Evolutionary conservation across 2,113 vertebrate species (phyloP).

Genomic region (Peromyscus maniculatus): DNA sequence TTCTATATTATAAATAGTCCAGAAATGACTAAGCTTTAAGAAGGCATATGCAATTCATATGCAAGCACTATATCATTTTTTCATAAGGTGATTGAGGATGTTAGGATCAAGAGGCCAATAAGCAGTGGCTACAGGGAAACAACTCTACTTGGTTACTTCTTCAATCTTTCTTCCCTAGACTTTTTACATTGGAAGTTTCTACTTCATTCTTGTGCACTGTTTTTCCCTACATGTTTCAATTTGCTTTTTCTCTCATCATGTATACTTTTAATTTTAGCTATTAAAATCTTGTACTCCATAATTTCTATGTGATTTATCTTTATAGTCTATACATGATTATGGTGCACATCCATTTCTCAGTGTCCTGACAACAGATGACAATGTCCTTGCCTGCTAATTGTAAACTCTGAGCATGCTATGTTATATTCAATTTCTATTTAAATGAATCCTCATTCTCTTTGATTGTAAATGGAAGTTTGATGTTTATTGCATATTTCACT

Average conservation of each 20-base stretch:
- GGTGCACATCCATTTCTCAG: background rate
- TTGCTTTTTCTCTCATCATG: background rate
- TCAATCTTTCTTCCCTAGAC: background rate
- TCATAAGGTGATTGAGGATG: background rate
- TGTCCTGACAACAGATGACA: slow-evolving; percentile 24
- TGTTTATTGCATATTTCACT: background rate
- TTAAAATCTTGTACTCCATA: background rate
- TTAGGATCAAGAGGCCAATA: background rate
- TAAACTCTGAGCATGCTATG: background rate
- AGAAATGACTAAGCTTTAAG: background rate
- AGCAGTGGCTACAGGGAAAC: rapidly evolving
- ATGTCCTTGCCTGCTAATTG: background rate
- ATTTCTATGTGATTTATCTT: background rate
- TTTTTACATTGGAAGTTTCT: background rate
- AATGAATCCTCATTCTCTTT: background rate
- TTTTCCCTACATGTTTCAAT: background rate
- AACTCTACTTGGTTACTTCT: background rate
- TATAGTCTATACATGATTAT: background rate
- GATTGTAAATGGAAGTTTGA: slow-evolving; percentile 23
- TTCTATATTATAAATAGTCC: background rate
- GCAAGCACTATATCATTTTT: background rate
- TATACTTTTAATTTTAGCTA: background rate
- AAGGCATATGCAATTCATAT: background rate
- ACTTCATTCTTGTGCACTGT: background rate
- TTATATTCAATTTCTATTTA: background rate